phyloP scores from a whole-genome alignment of 2,797 vertebrate species.

The Busarellus nigricollis region DNA sequence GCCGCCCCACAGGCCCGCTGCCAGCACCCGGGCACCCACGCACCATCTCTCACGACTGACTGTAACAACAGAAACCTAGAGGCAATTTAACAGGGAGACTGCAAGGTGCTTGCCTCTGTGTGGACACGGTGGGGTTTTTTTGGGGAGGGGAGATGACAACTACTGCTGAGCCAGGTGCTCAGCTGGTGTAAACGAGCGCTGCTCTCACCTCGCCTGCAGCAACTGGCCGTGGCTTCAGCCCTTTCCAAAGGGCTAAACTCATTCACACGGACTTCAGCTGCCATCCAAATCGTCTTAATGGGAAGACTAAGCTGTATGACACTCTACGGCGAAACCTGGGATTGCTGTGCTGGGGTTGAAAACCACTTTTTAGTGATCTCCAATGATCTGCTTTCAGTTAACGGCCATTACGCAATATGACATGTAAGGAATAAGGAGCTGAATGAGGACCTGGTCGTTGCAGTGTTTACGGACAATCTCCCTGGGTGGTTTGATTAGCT shows the following conservation, averaged over 20 bases:
- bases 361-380: background rate
- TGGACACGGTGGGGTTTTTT: background rate
- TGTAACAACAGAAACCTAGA: background rate
- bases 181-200: background rate
- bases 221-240: background rate
- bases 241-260: background rate
- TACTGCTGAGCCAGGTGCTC: background rate
- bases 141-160: background rate
- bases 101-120: background rate
- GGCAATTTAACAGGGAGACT: no score
- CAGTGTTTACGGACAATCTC: slow-evolving; percentile 41
- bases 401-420: background rate
- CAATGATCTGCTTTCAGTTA: slow-evolving; percentile 41
- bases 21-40: background rate
- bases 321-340: background rate
- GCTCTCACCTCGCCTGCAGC: background rate
- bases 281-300: background rate
- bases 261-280: background rate
- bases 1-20: no score
- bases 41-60: no score
- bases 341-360: background rate
- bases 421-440: background rate
- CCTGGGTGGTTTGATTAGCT: slow-evolving; percentile 58
- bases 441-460: background rate
- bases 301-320: background rate